Evolutionary conservation across 53 echinoderm and acorn worm genomes (phyloP).

Genomic region (Paracentrotus lividus): DNA sequence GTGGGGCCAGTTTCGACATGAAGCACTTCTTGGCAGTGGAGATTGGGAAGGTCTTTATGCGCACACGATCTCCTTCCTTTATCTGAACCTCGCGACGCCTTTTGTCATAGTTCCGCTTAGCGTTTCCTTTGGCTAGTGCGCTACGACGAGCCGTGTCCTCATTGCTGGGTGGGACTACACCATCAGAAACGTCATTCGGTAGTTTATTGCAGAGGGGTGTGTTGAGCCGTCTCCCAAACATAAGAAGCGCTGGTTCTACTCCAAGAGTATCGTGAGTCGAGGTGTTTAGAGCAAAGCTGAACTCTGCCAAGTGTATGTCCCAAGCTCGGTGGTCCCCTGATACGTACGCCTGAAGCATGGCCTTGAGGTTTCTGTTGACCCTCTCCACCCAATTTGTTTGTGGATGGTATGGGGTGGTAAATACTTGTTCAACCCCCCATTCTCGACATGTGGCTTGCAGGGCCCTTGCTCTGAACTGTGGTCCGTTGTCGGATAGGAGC

Average conservation of each 20-base stretch:
- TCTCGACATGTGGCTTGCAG: slow-evolving; percentile 62
- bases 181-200: neutral
- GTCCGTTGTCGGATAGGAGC: slow-evolving; percentile 78
- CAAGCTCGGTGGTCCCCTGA: slow-evolving; percentile 69
- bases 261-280: neutral
- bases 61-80: slow-evolving; percentile 7
- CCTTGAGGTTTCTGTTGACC: slow-evolving; percentile 74
- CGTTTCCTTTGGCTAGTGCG: neutral
- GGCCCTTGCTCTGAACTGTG: slow-evolving; percentile 68
- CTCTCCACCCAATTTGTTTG: slow-evolving; percentile 81
- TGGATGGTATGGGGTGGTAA: slow-evolving; percentile 76
- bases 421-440: slow-evolving; percentile 73
- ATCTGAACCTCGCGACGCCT: neutral
- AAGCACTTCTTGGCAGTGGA: neutral
- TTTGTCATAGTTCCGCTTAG: neutral
- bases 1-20: neutral
- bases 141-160: neutral
- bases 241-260: neutral
- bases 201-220: neutral
- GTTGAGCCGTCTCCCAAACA: neutral
- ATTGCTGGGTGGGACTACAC: neutral
- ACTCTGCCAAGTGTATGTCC: neutral
- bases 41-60: neutral
- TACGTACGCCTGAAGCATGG: slow-evolving; percentile 73
- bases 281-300: neutral